Percentiles rank a stretch among this genome's conserved stretches.
phyloP scores from a whole-genome alignment of 2,888 invertebrate species.

The Podabrus alpinus region DNA sequence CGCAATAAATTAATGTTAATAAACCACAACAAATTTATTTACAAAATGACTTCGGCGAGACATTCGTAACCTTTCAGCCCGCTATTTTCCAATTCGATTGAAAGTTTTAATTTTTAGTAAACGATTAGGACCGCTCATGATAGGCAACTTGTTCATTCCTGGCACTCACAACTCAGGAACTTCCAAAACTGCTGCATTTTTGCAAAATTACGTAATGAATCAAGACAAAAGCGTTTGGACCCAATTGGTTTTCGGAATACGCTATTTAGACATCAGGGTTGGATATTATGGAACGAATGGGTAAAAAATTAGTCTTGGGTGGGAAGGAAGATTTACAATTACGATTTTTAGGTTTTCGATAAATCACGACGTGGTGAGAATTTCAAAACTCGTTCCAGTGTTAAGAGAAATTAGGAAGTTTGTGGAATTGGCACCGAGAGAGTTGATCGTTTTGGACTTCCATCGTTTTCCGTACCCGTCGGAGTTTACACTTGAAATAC shows the following conservation, averaged over 20 bases:
- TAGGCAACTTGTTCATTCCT: constrained; percentile 66
- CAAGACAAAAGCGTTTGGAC: constrained; percentile 83
- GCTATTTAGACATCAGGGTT: constrained; percentile 80
- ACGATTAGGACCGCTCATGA: constrained; percentile 62
- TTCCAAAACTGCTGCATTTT: constrained; percentile 58
- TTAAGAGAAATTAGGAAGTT: constrained; percentile 73
- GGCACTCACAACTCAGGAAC: constrained; percentile 71
- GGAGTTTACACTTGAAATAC: constrained; percentile 48
- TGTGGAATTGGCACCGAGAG: constrained; percentile 66
- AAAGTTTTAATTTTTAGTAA: constrained; percentile 48
- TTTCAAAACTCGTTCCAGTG: constrained; percentile 68
- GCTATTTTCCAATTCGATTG: neutral
- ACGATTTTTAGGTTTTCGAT: constrained; percentile 67
- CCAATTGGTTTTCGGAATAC: constrained; percentile 81
- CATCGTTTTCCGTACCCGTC: constrained; percentile 72
- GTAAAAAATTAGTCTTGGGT: constrained; percentile 18
- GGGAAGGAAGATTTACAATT: neutral
- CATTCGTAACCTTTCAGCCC: neutral
- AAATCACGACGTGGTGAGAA: constrained; percentile 72
- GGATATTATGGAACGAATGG: constrained; percentile 63
- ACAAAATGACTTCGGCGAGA: neutral
- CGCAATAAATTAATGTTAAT: too few species aligned
- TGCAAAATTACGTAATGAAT: constrained; percentile 58
- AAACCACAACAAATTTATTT: too few species aligned
- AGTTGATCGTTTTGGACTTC: constrained; percentile 79